phyloP scores from a whole-genome alignment of 2,888 invertebrate species.

The Morpho achilles region DNA sequence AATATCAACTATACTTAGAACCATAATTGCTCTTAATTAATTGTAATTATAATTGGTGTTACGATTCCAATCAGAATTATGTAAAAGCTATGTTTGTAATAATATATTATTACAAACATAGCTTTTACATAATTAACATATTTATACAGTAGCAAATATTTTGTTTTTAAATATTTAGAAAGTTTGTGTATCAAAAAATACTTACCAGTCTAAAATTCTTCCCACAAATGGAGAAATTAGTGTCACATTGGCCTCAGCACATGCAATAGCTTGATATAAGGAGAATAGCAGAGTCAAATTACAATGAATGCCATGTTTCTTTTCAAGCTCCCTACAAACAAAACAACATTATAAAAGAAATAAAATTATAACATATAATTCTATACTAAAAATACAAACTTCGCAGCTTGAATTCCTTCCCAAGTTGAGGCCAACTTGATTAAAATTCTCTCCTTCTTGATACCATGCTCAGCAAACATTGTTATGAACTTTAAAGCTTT shows the following conservation, averaged over 20 bases:
- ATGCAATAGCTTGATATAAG: constrained; percentile 97
- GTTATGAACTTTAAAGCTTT: constrained; percentile 94
- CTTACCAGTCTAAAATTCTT: constrained; percentile 96
- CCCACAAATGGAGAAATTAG: constrained; percentile 99
- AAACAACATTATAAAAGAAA: not conserved
- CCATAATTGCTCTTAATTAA: too few species aligned
- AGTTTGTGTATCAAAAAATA: not conserved
- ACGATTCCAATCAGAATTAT: too few species aligned
- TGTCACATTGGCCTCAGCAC: constrained; percentile 98
- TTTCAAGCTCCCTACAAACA: constrained; percentile 89
- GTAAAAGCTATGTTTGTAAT: too few species aligned
- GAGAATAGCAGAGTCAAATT: constrained; percentile 98
- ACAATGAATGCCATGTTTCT: constrained; percentile 96
- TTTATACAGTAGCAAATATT: too few species aligned
- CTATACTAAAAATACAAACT: constrained; percentile 72
- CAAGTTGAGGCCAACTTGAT: constrained; percentile 99
- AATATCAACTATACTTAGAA: too few species aligned
- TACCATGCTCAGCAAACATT: constrained; percentile 93
- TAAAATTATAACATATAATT: constrained; percentile 23
- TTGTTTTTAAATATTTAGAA: too few species aligned
- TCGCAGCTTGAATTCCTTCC: constrained; percentile 99
- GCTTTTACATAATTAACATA: too few species aligned
- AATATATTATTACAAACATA: too few species aligned
- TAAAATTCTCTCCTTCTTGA: constrained; percentile 94
- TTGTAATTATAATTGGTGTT: too few species aligned